phyloP scores from a whole-genome alignment of 2,888 invertebrate genomes.

The Sinodicranocentrus sp. region DNA sequence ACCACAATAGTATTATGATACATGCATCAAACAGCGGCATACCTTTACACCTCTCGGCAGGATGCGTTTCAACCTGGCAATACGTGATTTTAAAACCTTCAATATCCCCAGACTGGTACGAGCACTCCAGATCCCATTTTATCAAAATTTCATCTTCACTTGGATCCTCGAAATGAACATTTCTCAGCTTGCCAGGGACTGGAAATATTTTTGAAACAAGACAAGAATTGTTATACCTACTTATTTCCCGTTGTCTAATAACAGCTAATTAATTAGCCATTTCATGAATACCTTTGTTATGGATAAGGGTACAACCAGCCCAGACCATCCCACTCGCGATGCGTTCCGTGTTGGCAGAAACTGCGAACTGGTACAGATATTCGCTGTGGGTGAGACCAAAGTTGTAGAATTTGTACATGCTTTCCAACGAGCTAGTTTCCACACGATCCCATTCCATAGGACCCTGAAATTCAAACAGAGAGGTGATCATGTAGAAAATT shows the following conservation, averaged over 20 bases:
- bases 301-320: constrained; percentile 86
- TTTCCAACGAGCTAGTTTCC: constrained; percentile 30
- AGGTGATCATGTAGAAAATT: too few species aligned
- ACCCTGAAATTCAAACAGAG: constrained; percentile 56
- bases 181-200: constrained; percentile 82
- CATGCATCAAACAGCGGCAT: too few species aligned
- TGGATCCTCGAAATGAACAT: constrained; percentile 80
- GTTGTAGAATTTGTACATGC: constrained; percentile 57
- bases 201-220: too few species aligned
- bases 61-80: constrained; percentile 82
- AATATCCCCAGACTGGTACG: constrained; percentile 85
- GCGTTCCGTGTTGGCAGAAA: constrained; percentile 85
- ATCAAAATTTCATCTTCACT: constrained; percentile 82
- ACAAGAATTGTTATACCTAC: too few species aligned
- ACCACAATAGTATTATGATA: too few species aligned
- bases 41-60: constrained; percentile 62
- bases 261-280: too few species aligned
- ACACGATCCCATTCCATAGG: constrained; percentile 73
- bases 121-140: constrained; percentile 88
- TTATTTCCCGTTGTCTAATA: too few species aligned
- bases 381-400: constrained; percentile 77
- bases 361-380: constrained; percentile 86
- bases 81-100: constrained; percentile 88
- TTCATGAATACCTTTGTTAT: constrained; percentile 79
- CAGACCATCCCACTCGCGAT: constrained; percentile 91